Evolutionary conservation across 2,888 invertebrate species (phyloP).

Genomic region (Pyrrhosoma nymphula): DNA sequence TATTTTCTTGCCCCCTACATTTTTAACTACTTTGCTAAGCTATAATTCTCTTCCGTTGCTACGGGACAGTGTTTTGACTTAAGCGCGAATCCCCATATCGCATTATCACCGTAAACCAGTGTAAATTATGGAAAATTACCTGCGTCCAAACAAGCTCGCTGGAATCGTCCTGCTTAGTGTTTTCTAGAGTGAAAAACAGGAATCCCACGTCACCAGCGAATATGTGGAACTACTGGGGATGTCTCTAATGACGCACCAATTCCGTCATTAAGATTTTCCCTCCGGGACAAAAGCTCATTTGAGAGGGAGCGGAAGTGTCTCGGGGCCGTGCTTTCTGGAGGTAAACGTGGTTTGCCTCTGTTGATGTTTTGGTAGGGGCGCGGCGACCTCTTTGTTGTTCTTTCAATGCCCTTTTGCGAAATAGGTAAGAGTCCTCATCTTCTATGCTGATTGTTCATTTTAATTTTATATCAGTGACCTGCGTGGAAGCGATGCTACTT

Average conservation of each 20-base stretch:
- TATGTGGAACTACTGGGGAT: background rate
- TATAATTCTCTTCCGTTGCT: too few relatives aligned
- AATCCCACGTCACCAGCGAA: background rate
- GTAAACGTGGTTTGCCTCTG: background rate
- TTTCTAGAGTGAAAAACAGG: background rate
- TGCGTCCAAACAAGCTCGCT: background rate
- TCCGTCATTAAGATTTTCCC: background rate
- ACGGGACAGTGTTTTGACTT: too few relatives aligned
- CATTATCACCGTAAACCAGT: too few relatives aligned
- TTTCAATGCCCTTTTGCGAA: too few relatives aligned
- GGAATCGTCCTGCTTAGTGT: background rate
- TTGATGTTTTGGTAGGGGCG: background rate
- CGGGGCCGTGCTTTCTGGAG: background rate
- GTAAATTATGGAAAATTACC: too few relatives aligned
- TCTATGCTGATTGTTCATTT: too few relatives aligned
- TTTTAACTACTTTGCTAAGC: too few relatives aligned
- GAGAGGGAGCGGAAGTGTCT: background rate
- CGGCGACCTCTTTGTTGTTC: background rate
- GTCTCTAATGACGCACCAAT: background rate
- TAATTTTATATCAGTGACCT: too few relatives aligned
- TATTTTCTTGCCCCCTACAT: too few relatives aligned
- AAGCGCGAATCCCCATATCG: too few relatives aligned
- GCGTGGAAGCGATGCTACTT: too few relatives aligned
- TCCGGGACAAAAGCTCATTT: background rate
- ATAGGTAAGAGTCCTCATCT: too few relatives aligned